Evolutionary conservation across 2,797 vertebrate genomes (phyloP), one percentile per base, ranked within the genome.

Genomic region (Pangasius krempfi): DNA sequence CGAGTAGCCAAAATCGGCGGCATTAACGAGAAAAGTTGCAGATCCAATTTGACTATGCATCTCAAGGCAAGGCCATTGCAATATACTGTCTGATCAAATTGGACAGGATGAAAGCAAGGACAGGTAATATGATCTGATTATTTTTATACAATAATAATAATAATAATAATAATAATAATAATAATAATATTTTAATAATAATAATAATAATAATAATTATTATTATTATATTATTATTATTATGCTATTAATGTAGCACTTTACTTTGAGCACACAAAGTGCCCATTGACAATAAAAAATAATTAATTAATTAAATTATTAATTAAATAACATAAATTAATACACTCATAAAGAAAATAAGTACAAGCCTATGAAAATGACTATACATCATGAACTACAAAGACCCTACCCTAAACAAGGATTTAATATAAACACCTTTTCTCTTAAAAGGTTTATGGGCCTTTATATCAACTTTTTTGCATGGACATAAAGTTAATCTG

Each of bases 21-120:
- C 22, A 90, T 85, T 73, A 84, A 83, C 91, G 50, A 50, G 84
- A 84, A 84, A 86, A 87, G 64, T 72, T 86, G 76, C 85, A 87
- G 88, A 87, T 85, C 70, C 73, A 40, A 85, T 89, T 73, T 87
- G 88, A 62, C 73, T 87, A 70, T 76, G 79, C 20, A 80, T 87
- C 37, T 66, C 16, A 73, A 84, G 18, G 10, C 52, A 88, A 86
- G 30, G 73, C 58, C 83, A 66, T 60, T 58, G 58, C n/a, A 64
- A 64, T 68, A 56, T 82, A 62, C 40, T 20, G 37, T 40, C 72
- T 86, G 62, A 87, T 64, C 30, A 78, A 62, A 78, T 10, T 25
- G 33, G 5, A 47, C 5, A 47, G 33, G 25, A 86, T 78, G 54
- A 83, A 88, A 72, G 58, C 66, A 84, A 84, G 44, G 85, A 56